These are phyloP conservation scores for Melanocharis versteri DNA, from an alignment of 2,113 vertebrate species.

Conservation along the genomic window DNA sequence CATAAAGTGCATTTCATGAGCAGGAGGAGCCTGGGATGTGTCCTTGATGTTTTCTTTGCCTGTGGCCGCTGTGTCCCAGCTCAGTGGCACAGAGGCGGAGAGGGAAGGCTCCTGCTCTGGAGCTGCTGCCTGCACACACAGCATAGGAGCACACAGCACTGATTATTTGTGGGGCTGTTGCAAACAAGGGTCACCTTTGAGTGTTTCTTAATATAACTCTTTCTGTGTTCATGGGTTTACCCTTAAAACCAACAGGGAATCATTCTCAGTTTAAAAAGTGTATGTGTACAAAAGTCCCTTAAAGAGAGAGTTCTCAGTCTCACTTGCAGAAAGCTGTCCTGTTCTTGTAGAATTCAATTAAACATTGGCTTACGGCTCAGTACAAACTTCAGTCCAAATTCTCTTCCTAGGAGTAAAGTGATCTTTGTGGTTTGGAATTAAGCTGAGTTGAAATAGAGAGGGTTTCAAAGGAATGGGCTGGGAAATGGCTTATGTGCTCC, in stretches of 20 bases:
- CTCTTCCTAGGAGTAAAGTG: neutral
- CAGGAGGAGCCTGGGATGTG: neutral
- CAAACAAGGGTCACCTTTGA: neutral
- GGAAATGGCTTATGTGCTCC: neutral
- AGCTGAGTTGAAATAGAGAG: neutral
- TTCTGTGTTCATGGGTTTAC: neutral
- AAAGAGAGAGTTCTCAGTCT: neutral
- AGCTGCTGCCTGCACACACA: neutral
- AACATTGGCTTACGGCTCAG: neutral
- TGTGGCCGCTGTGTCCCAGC: rapidly evolving
- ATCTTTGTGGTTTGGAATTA: neutral
- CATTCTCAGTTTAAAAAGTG: neutral
- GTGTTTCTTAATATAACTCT: neutral
- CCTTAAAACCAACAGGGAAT: neutral
- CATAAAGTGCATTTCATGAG: neutral
- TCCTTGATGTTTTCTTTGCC: neutral
- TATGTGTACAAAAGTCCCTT: neutral
- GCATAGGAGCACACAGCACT: neutral
- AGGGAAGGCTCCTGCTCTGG: neutral
- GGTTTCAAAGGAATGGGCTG: neutral
- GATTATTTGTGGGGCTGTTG: neutral
- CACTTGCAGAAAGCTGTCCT: neutral
- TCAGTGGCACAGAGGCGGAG: neutral
- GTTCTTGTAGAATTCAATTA: neutral
- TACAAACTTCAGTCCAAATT: neutral